Percentiles rank a stretch among this genome's conserved stretches.
Evolutionary conservation across 1,140 invertebrate species (phyloP).

Genomic region (Trichonephila clavipes): DNA sequence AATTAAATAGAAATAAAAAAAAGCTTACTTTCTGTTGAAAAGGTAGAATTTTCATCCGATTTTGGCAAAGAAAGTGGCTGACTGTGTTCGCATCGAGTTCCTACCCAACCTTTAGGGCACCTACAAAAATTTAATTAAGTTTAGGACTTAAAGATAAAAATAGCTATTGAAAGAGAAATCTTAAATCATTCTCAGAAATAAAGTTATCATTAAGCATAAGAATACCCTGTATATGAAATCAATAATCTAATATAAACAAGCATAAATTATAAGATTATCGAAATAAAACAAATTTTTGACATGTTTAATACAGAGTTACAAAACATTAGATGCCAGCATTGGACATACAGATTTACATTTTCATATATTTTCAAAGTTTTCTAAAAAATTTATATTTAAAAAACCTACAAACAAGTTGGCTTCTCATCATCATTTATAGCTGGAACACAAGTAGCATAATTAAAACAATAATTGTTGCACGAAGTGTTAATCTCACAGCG

Average conservation of each 20-base stretch:
- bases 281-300: too few species aligned
- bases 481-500: constrained; percentile 82
- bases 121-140: constrained; percentile 77
- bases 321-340: too few species aligned
- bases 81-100: constrained; percentile 80
- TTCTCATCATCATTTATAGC: constrained; percentile 62
- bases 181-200: too few species aligned
- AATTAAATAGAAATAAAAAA: not conserved
- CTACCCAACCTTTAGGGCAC: constrained; percentile 80
- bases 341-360: too few species aligned
- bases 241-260: too few species aligned
- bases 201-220: too few species aligned
- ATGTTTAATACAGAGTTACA: too few species aligned
- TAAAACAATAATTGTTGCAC: constrained; percentile 84
- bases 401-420: constrained; percentile 82
- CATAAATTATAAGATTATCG: too few species aligned
- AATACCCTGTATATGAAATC: too few species aligned
- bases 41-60: constrained; percentile 15
- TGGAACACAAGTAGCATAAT: constrained; percentile 83
- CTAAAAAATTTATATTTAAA: not conserved
- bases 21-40: constrained; percentile 63
- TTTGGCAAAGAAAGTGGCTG: constrained; percentile 46
- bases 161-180: not conserved
- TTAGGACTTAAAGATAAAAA: not conserved
- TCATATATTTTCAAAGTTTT: too few species aligned